These are phyloP conservation scores for Montipora cactus DNA, from an alignment of 64 coral and sea anemone genomes.

Conservation along the genomic window DNA sequence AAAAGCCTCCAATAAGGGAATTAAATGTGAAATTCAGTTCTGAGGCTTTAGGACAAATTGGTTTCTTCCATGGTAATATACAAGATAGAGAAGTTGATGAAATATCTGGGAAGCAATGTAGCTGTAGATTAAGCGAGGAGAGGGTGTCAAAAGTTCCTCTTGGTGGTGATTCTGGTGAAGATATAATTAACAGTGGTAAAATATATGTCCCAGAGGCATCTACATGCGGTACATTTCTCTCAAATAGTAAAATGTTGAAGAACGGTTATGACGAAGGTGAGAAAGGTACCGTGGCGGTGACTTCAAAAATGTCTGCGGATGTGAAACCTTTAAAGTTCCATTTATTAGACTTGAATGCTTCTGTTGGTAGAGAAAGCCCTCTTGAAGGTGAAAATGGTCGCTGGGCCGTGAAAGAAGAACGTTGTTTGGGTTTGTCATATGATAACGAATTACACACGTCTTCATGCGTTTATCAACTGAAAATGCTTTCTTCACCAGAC, in stretches of 20 bases:
- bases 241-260: background rate
- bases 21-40: constrained; percentile 51
- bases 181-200: background rate
- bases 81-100: background rate
- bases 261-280: background rate
- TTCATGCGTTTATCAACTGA: constrained; percentile 46
- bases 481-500: constrained; percentile 49
- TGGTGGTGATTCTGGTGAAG: background rate
- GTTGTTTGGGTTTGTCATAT: background rate
- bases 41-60: constrained; percentile 39
- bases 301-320: constrained; percentile 3
- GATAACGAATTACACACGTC: background rate
- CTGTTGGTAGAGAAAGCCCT: background rate
- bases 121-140: background rate
- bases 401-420: background rate
- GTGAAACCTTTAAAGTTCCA: background rate
- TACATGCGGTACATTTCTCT: background rate
- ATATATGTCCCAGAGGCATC: background rate
- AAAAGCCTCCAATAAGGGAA: constrained; percentile 42
- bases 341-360: background rate
- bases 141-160: background rate
- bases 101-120: background rate
- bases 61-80: constrained; percentile 64
- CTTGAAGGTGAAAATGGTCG: background rate
- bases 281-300: background rate